Conservation (phyloP, 2,113 vertebrate genomes). For the Engystomops pustulosus region DNA sequence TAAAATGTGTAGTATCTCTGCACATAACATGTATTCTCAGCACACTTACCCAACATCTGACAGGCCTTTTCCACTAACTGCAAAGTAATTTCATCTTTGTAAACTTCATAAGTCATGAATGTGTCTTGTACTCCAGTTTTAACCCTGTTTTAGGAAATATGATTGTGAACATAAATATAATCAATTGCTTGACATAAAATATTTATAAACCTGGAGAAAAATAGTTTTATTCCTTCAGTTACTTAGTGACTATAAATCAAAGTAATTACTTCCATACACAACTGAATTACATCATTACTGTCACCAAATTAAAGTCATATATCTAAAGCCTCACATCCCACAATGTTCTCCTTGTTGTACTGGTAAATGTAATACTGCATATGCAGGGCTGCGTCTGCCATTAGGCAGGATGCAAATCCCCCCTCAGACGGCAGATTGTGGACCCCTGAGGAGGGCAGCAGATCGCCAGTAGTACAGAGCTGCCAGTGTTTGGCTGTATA, state of each 20-base stretch:
- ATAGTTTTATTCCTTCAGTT: neutral
- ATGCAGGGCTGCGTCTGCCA: no score
- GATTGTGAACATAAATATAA: neutral
- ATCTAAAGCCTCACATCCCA: slow-evolving; percentile 18
- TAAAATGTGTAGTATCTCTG: no score
- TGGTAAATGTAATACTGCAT: neutral
- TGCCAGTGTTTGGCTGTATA: no score
- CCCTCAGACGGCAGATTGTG: no score
- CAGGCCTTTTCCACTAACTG: slow-evolving; percentile 74
- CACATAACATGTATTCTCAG: neutral
- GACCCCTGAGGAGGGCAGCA: no score
- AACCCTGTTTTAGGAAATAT: slow-evolving; percentile 66
- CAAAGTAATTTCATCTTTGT: slow-evolving; percentile 78
- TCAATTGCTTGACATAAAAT: neutral
- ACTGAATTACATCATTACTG: neutral
- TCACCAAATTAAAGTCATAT: neutral
- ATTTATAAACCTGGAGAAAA: neutral
- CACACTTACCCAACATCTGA: slow-evolving; percentile 74
- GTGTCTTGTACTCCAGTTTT: slow-evolving; percentile 74
- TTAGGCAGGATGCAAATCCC: no score
- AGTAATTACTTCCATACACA: neutral
- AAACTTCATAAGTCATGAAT: slow-evolving; percentile 79
- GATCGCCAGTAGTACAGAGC: no score
- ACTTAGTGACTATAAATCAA: neutral
- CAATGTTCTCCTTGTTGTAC: neutral